Conservation (phyloP, 2,113 vertebrate genomes). For the Paramisgurnus dabryanus region DNA sequence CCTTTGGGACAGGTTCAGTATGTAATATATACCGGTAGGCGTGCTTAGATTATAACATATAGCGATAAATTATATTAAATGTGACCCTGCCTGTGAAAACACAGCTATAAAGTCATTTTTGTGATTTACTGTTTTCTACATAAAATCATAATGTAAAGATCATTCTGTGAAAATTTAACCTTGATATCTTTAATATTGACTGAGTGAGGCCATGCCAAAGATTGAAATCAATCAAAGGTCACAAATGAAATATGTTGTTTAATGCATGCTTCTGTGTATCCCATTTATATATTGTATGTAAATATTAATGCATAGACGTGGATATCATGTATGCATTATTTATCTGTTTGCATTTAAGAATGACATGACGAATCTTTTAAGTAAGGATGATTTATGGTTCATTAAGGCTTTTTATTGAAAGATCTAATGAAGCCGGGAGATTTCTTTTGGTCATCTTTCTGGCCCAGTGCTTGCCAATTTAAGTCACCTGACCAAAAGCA, state of each 20-base stretch:
- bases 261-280: too few relatives aligned
- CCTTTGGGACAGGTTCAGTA: too few relatives aligned
- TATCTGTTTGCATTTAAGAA: neutral
- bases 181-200: too few relatives aligned
- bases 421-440: constrained; percentile 24
- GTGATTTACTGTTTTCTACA: too few relatives aligned
- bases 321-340: neutral
- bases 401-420: constrained; percentile 26
- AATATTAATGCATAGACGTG: neutral
- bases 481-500: constrained; percentile 53
- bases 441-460: constrained; percentile 42
- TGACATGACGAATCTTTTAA: neutral
- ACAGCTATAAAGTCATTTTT: too few relatives aligned
- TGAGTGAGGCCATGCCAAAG: too few relatives aligned
- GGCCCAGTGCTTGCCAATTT: constrained; percentile 34
- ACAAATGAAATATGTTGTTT: too few relatives aligned
- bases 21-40: neutral
- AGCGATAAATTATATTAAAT: neutral
- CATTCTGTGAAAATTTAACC: too few relatives aligned
- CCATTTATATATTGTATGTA: too few relatives aligned
- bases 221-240: too few relatives aligned
- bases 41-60: neutral
- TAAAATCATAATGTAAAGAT: too few relatives aligned
- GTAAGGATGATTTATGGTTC: constrained; percentile 10
- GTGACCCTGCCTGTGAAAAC: too few relatives aligned